Conservation (phyloP, 2,113 vertebrate species). For the Phaethornis superciliosus region DNA sequence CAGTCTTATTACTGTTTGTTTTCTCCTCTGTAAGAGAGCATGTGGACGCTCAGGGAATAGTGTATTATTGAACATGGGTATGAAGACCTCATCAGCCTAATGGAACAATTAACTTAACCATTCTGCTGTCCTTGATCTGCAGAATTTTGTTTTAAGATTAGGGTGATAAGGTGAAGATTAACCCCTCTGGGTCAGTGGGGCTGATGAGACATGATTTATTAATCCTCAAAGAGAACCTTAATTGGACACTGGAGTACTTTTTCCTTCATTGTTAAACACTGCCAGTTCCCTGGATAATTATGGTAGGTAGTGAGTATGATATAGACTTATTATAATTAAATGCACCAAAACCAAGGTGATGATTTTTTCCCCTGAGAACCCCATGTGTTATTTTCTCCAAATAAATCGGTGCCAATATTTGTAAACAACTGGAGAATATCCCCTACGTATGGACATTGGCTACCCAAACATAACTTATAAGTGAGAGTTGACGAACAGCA, state of each 20-base stretch:
- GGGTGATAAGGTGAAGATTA: conserved; percentile 74
- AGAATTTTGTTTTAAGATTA: conserved; percentile 73
- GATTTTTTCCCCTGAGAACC: conserved; percentile 30
- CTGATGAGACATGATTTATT: conserved; percentile 77
- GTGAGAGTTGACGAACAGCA: background rate
- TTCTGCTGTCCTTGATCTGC: conserved; percentile 64
- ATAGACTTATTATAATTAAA: conserved; percentile 73
- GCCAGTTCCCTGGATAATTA: conserved; percentile 53
- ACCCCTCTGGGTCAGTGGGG: conserved; percentile 62
- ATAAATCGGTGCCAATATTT: conserved; percentile 51
- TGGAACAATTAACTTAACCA: conserved; percentile 71
- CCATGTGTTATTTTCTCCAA: conserved; percentile 42
- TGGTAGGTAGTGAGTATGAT: conserved; percentile 60
- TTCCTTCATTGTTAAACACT: conserved; percentile 75
- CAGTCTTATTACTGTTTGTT: background rate
- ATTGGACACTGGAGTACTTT: conserved; percentile 71
- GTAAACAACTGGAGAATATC: conserved; percentile 41
- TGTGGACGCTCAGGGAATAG: background rate
- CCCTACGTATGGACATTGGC: conserved; percentile 22
- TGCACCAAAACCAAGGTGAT: conserved; percentile 58
- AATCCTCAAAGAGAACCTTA: conserved; percentile 77
- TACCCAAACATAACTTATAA: background rate
- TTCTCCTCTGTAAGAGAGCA: background rate
- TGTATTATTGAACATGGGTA: background rate
- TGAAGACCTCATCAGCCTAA: conserved; percentile 56